Conservation (phyloP, 1,140 invertebrate species). For the Notospermus geniculatus region DNA sequence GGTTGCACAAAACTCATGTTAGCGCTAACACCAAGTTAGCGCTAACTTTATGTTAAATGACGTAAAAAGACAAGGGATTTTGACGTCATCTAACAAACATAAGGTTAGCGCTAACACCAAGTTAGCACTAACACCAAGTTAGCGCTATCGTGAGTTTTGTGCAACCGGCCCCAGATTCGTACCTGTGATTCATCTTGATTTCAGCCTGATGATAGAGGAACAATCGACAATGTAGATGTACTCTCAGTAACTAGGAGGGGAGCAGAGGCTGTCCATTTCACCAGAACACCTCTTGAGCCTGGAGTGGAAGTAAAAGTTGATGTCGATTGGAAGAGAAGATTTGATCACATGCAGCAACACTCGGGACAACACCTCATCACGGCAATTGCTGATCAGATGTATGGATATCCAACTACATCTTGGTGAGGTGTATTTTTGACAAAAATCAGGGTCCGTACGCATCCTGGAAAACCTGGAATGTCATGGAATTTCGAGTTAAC, state of each 20-base stretch:
- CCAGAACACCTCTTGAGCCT: constrained; percentile 61
- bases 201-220: constrained; percentile 71
- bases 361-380: constrained; percentile 83
- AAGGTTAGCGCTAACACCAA: too few species aligned
- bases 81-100: too few species aligned
- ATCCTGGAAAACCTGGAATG: too few species aligned
- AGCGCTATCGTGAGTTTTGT: too few species aligned
- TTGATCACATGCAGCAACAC: constrained; percentile 90
- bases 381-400: constrained; percentile 71
- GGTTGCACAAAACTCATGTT: too few species aligned
- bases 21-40: too few species aligned
- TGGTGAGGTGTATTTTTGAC: constrained; percentile 57
- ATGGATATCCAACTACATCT: constrained; percentile 68
- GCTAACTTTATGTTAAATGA: too few species aligned
- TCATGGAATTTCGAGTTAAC: too few species aligned
- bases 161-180: too few species aligned
- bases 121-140: too few species aligned
- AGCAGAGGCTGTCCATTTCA: constrained; percentile 70
- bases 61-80: too few species aligned
- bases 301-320: constrained; percentile 64
- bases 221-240: constrained; percentile 64
- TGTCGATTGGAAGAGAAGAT: constrained; percentile 73
- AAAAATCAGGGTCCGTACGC: too few species aligned
- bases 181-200: constrained; percentile 25
- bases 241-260: constrained; percentile 67